Percentiles rank a stretch among this genome's conserved stretches.
Evolutionary conservation across 1,140 invertebrate species (phyloP).

Genomic region (Orchesella cincta): DNA sequence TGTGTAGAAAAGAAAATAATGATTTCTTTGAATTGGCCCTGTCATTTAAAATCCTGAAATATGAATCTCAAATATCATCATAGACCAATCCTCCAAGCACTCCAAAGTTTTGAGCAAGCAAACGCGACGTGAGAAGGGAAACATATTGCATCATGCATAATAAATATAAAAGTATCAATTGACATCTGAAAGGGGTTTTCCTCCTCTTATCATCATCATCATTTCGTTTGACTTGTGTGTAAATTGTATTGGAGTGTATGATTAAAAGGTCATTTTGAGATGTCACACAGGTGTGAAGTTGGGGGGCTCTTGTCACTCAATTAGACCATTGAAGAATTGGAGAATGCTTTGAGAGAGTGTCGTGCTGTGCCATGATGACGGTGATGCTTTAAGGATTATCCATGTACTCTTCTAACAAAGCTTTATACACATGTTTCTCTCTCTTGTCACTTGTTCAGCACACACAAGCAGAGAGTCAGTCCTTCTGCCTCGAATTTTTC

Average conservation of each 20-base stretch:
- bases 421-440: too few species aligned
- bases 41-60: constrained; percentile 17
- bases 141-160: background rate
- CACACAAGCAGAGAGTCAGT: too few species aligned
- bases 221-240: background rate
- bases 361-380: background rate
- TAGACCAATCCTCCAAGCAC: too few species aligned
- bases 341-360: constrained; percentile 4
- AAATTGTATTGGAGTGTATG: background rate
- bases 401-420: too few species aligned
- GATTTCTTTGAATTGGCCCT: background rate
- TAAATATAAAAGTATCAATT: background rate
- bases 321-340: constrained; percentile 41
- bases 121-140: too few species aligned
- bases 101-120: background rate
- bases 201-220: too few species aligned
- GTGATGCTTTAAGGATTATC: too few species aligned
- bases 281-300: constrained; percentile 50
- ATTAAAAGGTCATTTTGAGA: constrained; percentile 44
- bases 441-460: too few species aligned
- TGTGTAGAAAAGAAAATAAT: background rate
- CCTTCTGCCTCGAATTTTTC: too few species aligned
- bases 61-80: too few species aligned
- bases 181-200: background rate
- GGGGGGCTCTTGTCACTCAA: constrained; percentile 50